Percentiles rank a stretch among this genome's conserved stretches.
Conservation (phyloP, 2,888 invertebrate species). For the Drosophila colorata region DNA sequence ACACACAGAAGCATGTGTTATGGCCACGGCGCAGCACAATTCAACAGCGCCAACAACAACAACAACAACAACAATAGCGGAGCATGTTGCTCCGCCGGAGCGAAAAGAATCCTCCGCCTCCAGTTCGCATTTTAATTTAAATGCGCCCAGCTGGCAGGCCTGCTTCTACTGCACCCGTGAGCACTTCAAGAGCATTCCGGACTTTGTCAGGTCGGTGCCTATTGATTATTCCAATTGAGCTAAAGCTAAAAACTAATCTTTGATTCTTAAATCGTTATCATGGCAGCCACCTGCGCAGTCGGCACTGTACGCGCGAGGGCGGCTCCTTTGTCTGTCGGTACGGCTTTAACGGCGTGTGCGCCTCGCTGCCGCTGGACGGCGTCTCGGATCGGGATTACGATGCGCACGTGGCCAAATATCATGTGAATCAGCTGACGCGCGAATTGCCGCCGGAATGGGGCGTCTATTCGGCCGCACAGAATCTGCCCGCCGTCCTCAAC, state of each 20-base stretch:
- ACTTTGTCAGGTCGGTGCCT: slow-evolving; percentile 87
- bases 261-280: no score
- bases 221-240: neutral
- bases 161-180: slow-evolving; percentile 88
- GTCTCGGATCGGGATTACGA: slow-evolving; percentile 95
- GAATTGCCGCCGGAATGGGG: slow-evolving; percentile 86
- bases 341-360: slow-evolving; percentile 94
- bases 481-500: slow-evolving; percentile 97
- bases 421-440: slow-evolving; percentile 85
- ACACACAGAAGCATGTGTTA: slow-evolving; percentile 68
- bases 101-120: slow-evolving; percentile 60
- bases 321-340: slow-evolving; percentile 95
- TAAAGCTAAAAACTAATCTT: no score
- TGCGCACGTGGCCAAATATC: slow-evolving; percentile 91
- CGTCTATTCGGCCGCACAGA: slow-evolving; percentile 94
- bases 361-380: slow-evolving; percentile 94
- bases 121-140: slow-evolving; percentile 10
- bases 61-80: slow-evolving; percentile 16
- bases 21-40: slow-evolving; percentile 70
- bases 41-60: slow-evolving; percentile 25
- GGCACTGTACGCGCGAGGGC: slow-evolving; percentile 93
- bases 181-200: slow-evolving; percentile 87
- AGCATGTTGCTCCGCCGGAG: slow-evolving; percentile 21
- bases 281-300: slow-evolving; percentile 91
- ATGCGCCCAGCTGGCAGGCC: slow-evolving; percentile 86